Evolutionary conservation across 1,140 invertebrate species (phyloP), one percentile per base, ranked within the genome.

Genomic region (Harlomillsia oculata): DNA sequence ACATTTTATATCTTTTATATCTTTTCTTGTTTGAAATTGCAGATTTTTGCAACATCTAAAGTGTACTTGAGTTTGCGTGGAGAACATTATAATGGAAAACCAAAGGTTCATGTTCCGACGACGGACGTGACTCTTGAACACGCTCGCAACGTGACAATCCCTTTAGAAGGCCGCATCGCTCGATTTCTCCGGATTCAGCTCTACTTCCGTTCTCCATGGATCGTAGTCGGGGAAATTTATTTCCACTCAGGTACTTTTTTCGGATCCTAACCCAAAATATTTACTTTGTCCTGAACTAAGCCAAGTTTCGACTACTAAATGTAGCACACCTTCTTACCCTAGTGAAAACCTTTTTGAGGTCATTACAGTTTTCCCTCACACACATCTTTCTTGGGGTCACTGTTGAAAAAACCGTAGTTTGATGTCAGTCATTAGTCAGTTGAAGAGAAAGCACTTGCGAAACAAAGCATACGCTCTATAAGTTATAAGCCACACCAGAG

Each of bases 201-300:
- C 25, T 87, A 83, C 72, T 93, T 92, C 69, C 84, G 85, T 43
- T 77, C 83, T 6, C 76, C 79, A 60, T 93, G 88, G 88, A 83
- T 94, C 63, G 80, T 93, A 75, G 78, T 94, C 60, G 89, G 87
- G 68, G 89, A 93, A 73, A 79, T 92, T 46, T 78, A 79, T 52
- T 87, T 87, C 66, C 80, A 84, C 68, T 85, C 83, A 64, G 81
- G 84, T 85, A 72, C 80, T 75, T 20, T 32, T 18, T 28, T 14
- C 23, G n/a, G 16, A 32, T 5, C 5, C 4, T 32, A n/a, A n/a
- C n/a, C n/a, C n/a, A n/a, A n/a, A n/a, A n/a, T n/a, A n/a, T n/a
- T n/a, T n/a, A n/a, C n/a, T n/a, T n/a, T n/a, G n/a, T n/a, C n/a
- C n/a, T n/a, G n/a, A n/a, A n/a, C n/a, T n/a, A n/a, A n/a, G n/a